Evolutionary conservation across 2,888 invertebrate species (phyloP).

Genomic region (Chalcosyrphus nemorum): DNA sequence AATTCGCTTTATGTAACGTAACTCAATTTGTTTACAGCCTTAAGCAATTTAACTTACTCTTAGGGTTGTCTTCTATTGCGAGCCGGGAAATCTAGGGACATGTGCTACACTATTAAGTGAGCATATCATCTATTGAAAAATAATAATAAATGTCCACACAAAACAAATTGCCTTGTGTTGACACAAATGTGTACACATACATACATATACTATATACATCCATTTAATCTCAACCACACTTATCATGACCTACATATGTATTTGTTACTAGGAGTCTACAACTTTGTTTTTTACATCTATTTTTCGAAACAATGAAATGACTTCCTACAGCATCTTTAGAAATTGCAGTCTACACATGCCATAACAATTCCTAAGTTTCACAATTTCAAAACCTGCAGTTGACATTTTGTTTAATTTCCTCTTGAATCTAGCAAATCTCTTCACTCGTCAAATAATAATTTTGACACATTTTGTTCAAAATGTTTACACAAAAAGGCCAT

Average conservation of each 20-base stretch:
- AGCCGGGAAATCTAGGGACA: no score
- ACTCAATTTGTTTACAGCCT: no score
- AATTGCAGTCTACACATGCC: background rate
- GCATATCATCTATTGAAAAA: no score
- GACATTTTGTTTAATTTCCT: slow-evolving; percentile 28
- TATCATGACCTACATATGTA: background rate
- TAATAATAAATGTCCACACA: no score
- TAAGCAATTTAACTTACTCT: no score
- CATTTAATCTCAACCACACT: slow-evolving; percentile 6
- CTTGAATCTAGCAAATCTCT: background rate
- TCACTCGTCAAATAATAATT: background rate
- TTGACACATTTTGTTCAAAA: slow-evolving; percentile 30
- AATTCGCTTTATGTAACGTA: no score
- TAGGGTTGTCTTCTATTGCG: no score
- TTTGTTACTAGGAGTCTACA: no score
- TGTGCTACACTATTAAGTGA: no score
- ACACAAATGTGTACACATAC: no score
- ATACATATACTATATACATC: no score
- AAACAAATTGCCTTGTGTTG: no score
- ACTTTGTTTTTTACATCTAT: background rate
- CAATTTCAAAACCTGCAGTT: background rate
- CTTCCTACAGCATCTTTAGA: background rate
- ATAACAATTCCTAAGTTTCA: background rate
- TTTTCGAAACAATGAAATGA: background rate
- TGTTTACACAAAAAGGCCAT: slow-evolving; percentile 16